A percentile compares a stretch with the other conserved stretches of the same genome.
phyloP scores from a whole-genome alignment of 2,797 vertebrate genomes.

The Botia kubotai region DNA sequence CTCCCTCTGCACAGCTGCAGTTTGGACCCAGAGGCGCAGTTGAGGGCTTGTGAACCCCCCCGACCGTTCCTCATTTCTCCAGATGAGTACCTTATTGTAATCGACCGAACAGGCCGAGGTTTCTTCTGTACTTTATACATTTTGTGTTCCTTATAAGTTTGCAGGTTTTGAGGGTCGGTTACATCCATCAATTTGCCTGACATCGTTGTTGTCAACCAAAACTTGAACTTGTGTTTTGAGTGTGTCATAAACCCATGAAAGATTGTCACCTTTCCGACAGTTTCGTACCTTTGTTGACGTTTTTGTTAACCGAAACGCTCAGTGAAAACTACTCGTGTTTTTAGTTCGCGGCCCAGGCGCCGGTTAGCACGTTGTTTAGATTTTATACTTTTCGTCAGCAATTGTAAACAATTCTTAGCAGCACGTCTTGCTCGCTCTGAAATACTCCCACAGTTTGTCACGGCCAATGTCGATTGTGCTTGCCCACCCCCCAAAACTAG shows the following conservation, averaged over 20 bases:
- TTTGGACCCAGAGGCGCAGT: constrained; percentile 47
- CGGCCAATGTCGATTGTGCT: constrained; percentile 4
- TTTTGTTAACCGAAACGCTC: background rate
- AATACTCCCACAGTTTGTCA: constrained; percentile 45
- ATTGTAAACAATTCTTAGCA: constrained; percentile 48
- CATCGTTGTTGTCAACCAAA: background rate
- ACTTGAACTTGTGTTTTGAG: background rate
- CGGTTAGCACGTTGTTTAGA: constrained; percentile 43
- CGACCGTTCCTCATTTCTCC: constrained; percentile 42
- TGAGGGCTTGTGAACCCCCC: constrained; percentile 44
- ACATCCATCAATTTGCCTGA: background rate
- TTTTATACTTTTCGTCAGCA: constrained; percentile 29
- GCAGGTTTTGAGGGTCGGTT: too few species aligned
- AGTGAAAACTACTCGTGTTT: too few species aligned
- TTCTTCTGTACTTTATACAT: background rate
- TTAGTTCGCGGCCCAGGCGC: constrained; percentile 34
- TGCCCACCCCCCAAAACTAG: background rate
- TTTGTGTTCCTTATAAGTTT: background rate
- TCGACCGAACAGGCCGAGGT: constrained; percentile 32
- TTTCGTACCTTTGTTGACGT: background rate
- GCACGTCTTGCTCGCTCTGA: background rate
- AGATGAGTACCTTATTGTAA: constrained; percentile 51
- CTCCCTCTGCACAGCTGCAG: constrained; percentile 48
- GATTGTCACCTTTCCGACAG: background rate
- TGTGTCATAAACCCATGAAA: background rate